These are phyloP conservation scores for Tiphia femorata DNA, from an alignment of 2,888 invertebrate genomes.

Conservation along the genomic window DNA sequence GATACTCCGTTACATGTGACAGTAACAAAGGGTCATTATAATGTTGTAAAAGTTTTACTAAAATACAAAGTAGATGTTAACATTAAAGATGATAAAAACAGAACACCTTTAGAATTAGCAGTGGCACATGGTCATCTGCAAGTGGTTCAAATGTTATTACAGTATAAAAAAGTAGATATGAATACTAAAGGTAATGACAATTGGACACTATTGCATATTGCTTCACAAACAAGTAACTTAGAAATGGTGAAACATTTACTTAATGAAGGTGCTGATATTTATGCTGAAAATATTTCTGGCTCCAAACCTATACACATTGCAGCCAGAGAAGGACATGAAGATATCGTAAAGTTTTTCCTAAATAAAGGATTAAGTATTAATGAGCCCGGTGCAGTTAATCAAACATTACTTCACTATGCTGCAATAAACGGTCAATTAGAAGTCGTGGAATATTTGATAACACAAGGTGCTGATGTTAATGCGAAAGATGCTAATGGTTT, in stretches of 20 bases:
- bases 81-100: conserved; percentile 21
- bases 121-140: conserved; percentile 18
- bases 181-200: not conserved
- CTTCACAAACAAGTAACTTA: conserved; percentile 9
- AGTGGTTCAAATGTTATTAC: conserved; percentile 22
- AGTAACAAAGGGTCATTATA: too few relatives aligned
- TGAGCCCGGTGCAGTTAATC: not conserved
- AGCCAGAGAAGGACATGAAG: conserved; percentile 12
- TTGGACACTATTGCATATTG: not conserved
- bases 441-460: conserved; percentile 28
- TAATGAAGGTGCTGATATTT: conserved; percentile 22
- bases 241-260: conserved; percentile 10
- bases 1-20: conserved; percentile 14
- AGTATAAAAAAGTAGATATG: conserved; percentile 12
- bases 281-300: conserved; percentile 11
- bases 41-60: not conserved
- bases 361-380: not conserved
- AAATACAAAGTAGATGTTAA: conserved; percentile 18
- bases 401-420: conserved; percentile 35
- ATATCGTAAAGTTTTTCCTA: conserved; percentile 8
- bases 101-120: conserved; percentile 36
- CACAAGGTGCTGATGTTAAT: conserved; percentile 22
- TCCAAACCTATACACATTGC: conserved; percentile 27
- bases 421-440: conserved; percentile 38
- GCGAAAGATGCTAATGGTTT: conserved; percentile 1